Conservation (phyloP, 1,140 invertebrate genomes). For the Meloidogyne hapla region DNA sequence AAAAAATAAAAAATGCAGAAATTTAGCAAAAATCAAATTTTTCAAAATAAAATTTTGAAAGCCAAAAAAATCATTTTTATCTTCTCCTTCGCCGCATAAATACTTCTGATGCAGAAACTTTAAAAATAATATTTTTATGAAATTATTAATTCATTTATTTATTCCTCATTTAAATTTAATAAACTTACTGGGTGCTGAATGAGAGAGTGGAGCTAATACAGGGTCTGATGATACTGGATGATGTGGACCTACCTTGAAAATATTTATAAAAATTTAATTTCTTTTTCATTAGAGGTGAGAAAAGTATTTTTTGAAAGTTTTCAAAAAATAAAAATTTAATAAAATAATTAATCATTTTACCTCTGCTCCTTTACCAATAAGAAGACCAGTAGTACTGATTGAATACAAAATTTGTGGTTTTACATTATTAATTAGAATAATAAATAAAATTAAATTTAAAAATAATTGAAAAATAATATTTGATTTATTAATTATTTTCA, state of each 20-base stretch:
- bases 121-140: not conserved
- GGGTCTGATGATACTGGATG: not conserved
- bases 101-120: not conserved
- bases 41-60: not conserved
- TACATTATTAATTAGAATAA: not conserved
- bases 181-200: not conserved
- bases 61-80: not conserved
- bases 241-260: not conserved
- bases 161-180: not conserved
- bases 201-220: slow-evolving; percentile 5
- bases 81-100: not conserved
- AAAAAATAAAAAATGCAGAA: not conserved
- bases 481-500: not conserved
- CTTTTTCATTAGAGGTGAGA: too few relatives aligned
- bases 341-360: not conserved
- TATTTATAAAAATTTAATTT: too few relatives aligned
- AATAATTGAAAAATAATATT: not conserved
- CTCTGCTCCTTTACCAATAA: slow-evolving; percentile 17
- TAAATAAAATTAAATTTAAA: not conserved
- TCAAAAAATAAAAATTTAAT: too few relatives aligned
- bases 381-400: slow-evolving; percentile 20
- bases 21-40: not conserved
- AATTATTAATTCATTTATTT: not conserved
- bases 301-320: too few relatives aligned
- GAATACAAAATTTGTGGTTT: slow-evolving; percentile 13